phyloP scores from a whole-genome alignment of 1,140 invertebrate species.

The Pentalonia nigronervosa region DNA sequence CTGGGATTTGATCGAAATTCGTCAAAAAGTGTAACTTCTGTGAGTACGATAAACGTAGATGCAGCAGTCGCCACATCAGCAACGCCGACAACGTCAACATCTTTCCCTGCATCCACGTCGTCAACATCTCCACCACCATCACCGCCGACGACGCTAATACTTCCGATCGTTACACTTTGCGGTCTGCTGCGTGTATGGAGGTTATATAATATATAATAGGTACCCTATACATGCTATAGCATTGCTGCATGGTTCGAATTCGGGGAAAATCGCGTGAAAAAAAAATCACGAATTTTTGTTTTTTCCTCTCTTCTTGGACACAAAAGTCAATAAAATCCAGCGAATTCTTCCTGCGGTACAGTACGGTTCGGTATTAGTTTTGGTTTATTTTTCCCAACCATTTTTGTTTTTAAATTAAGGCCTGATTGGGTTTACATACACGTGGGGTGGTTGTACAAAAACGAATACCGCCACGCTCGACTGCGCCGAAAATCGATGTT shows the following conservation, averaged over 20 bases:
- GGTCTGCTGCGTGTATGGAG: neutral
- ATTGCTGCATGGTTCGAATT: neutral
- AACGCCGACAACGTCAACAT: neutral
- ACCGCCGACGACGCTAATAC: neutral
- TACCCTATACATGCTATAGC: neutral
- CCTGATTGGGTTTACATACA: neutral
- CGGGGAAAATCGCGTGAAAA: neutral
- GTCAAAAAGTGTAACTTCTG: neutral
- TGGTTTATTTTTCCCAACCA: neutral
- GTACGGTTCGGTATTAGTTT: neutral
- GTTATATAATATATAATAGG: constrained; percentile 1
- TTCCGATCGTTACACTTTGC: neutral
- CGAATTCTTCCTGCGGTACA: neutral
- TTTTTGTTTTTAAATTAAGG: constrained; percentile 24
- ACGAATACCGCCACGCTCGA: neutral
- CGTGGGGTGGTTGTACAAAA: neutral
- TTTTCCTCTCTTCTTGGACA: neutral
- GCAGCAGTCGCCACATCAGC: neutral
- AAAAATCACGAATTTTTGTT: neutral
- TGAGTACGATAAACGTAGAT: neutral
- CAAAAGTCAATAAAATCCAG: neutral
- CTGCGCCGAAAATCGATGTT: neutral
- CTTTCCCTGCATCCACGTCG: neutral
- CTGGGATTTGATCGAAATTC: constrained; percentile 1
- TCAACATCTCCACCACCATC: too few relatives aligned